Evolutionary conservation across 2,113 vertebrate species (phyloP), one percentile per base, ranked within the genome.

Genomic region (Cyrtonyx montezumae): DNA sequence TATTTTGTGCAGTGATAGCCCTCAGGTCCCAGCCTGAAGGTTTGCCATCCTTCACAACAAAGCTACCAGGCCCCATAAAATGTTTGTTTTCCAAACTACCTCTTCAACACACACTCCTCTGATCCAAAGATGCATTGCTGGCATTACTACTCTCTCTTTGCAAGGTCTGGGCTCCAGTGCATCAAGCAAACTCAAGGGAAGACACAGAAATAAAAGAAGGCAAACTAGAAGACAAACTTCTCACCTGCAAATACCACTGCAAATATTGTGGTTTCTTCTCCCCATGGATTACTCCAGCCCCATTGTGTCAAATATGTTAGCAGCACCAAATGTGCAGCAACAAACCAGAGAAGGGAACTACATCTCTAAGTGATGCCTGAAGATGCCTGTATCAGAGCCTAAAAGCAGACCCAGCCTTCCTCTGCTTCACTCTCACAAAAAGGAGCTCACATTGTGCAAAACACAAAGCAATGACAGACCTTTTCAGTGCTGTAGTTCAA

Each of bases 271-370:
- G 53, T 26, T 73, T 51, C 62, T 69, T 61, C 49, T 69, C 80
- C 56, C n/a, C 1, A 1, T 0, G 0, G 28, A 77, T 34, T 48
- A 42, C 28, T 71, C 45, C 80, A 66, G 59, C 53, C 79, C 84
- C 5, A 0, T 34, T 40, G 21, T 3, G 0, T 8, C 0, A 3
- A 18, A 26, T 26, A 23, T 9, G 40, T 32, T 19, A 16, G 20
- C 16, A 37, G 66, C 53, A 49, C 37, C 45, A 6, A 0, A 3
- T 0, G 0, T 11, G 68, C 68, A 51, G 51, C 49, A 9, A 1
- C 30, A 49, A 13, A 48, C 12, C 77, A 14, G 26, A 48, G 58
- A 37, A 25, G 32, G 46, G 16, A 87, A 63, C 32, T 55, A 32
- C 61, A 13, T 13, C 46, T 67, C 61, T 30, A 36, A 26, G 61